Conservation (phyloP, 2,888 invertebrate genomes). For the Magallana nippona region DNA sequence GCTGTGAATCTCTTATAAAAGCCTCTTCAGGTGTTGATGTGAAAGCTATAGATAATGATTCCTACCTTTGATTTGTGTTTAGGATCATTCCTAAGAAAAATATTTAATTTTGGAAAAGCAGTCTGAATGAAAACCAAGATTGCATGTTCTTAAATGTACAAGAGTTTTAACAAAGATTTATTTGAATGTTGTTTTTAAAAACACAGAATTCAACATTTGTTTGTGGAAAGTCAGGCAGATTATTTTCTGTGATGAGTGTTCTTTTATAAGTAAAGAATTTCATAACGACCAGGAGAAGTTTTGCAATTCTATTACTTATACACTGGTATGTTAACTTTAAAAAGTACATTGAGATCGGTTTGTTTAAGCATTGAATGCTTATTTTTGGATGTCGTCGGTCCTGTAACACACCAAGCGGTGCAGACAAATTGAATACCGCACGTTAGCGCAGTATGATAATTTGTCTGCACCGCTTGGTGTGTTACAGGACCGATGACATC, state of each 20-base stretch:
- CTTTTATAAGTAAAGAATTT: background rate
- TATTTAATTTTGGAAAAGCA: constrained; percentile 2
- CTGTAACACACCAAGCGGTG: too few relatives aligned
- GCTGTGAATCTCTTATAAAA: background rate
- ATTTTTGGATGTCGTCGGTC: too few relatives aligned
- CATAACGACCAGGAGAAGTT: background rate
- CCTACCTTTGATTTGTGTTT: background rate
- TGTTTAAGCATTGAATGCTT: too few relatives aligned
- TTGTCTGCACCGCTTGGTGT: too few relatives aligned
- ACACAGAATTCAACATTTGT: background rate
- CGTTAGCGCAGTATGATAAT: too few relatives aligned
- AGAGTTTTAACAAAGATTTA: background rate
- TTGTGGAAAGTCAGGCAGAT: background rate
- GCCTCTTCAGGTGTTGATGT: background rate
- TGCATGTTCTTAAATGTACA: background rate
- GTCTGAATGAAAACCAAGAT: background rate
- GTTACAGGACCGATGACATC: too few relatives aligned
- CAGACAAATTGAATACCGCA: too few relatives aligned
- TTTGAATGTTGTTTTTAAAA: background rate
- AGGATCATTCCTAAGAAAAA: background rate
- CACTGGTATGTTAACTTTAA: too few relatives aligned
- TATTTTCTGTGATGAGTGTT: background rate
- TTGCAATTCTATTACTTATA: too few relatives aligned
- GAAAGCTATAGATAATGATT: background rate
- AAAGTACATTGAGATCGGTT: too few relatives aligned